phyloP scores from a whole-genome alignment of 2,113 vertebrate genomes.

The Athene noctua region DNA sequence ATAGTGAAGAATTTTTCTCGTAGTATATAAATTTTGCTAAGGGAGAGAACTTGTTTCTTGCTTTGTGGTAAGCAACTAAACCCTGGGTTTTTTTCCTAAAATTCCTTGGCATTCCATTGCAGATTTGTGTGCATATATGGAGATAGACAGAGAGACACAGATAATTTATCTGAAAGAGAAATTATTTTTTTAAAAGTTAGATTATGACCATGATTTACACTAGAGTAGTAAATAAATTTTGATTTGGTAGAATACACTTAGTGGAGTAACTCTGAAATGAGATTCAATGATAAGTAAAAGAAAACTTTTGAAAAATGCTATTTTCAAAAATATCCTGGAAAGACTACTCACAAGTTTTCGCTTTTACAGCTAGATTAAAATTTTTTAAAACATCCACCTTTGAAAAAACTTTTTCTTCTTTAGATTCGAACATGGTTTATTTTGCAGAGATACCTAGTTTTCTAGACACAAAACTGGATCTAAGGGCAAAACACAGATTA shows the following conservation, averaged over 20 bases:
- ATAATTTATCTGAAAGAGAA: background rate
- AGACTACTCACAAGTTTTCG: background rate
- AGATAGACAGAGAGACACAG: background rate
- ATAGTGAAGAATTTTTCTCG: background rate
- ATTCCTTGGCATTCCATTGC: background rate
- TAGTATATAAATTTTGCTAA: background rate
- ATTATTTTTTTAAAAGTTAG: background rate
- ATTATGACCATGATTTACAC: background rate
- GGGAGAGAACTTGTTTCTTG: background rate
- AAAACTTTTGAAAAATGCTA: background rate
- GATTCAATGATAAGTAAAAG: background rate
- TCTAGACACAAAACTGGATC: background rate
- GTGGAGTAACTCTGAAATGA: background rate
- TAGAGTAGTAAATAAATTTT: background rate
- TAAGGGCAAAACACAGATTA: background rate
- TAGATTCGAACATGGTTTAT: background rate
- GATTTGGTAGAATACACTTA: background rate
- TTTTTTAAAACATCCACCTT: background rate
- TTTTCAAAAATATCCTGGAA: background rate
- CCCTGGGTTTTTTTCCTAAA: background rate
- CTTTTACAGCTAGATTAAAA: background rate
- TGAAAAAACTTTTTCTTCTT: background rate
- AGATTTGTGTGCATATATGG: background rate
- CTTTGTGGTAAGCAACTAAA: background rate
- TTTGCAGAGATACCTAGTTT: background rate